Conservation (phyloP, 2,888 invertebrate genomes). For the Morinoia aosen region DNA sequence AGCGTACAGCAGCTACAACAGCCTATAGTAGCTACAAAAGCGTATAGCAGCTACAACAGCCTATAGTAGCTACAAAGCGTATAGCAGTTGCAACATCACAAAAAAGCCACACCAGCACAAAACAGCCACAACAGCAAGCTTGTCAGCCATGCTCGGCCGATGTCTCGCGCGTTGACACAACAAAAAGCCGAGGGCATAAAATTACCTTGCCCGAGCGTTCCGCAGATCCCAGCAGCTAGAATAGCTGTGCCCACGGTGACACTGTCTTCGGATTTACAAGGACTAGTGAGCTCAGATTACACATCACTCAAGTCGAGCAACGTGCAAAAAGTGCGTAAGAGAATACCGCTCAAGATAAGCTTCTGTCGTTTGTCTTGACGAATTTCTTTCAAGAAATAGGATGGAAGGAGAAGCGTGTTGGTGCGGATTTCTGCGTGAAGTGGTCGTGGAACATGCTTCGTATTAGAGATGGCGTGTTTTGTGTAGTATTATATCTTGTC, state of each 20-base stretch:
- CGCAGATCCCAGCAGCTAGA: conserved; percentile 22
- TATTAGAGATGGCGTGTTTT: neutral
- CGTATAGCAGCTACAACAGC: too few relatives aligned
- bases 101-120: too few relatives aligned
- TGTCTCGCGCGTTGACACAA: conserved; percentile 8
- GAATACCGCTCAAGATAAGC: conserved; percentile 48
- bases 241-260: conserved; percentile 5
- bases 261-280: conserved; percentile 18
- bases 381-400: conserved; percentile 29
- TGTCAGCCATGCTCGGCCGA: neutral
- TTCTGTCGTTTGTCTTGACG: conserved; percentile 37
- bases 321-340: conserved; percentile 26
- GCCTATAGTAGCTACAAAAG: too few relatives aligned
- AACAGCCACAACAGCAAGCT: neutral
- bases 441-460: neutral
- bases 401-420: neutral
- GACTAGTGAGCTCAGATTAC: conserved; percentile 36
- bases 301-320: conserved; percentile 21
- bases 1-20: too few relatives aligned
- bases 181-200: neutral
- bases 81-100: too few relatives aligned
- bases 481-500: neutral
- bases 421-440: neutral
- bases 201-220: neutral
- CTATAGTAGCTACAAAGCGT: too few relatives aligned